Evolutionary conservation across 2,113 vertebrate species (phyloP).

Genomic region (Grantiella picta): DNA sequence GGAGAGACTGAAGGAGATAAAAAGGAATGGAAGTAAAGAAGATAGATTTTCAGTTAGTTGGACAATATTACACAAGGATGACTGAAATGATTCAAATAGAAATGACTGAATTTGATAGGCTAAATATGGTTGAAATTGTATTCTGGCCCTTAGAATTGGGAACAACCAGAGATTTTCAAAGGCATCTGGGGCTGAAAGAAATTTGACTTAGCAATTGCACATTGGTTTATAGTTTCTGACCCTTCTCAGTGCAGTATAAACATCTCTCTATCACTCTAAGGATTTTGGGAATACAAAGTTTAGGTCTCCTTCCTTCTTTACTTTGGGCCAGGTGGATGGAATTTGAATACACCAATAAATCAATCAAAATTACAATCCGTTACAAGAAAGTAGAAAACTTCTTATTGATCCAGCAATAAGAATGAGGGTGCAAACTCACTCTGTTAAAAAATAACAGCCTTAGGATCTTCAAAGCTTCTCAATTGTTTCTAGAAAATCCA

Average conservation of each 20-base stretch:
- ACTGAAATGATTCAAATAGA: background rate
- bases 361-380: background rate
- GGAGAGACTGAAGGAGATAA: fast-evolving
- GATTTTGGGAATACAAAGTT: background rate
- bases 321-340: background rate
- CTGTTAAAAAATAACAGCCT: background rate
- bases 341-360: background rate
- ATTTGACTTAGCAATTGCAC: background rate
- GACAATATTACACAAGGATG: background rate
- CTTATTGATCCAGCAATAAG: background rate
- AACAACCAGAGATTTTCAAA: background rate
- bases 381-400: background rate
- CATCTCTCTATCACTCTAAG: background rate
- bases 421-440: background rate
- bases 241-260: background rate
- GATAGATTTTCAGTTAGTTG: background rate
- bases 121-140: background rate
- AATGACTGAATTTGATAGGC: background rate
- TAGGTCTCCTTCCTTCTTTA: background rate
- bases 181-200: background rate
- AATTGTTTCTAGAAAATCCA: background rate
- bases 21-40: background rate
- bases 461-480: background rate
- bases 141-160: background rate
- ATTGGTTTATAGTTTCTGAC: background rate